Percentiles rank a stretch among this genome's conserved stretches.
Conservation (phyloP, 2,113 vertebrate species). For the Cheirogaleus medius region DNA sequence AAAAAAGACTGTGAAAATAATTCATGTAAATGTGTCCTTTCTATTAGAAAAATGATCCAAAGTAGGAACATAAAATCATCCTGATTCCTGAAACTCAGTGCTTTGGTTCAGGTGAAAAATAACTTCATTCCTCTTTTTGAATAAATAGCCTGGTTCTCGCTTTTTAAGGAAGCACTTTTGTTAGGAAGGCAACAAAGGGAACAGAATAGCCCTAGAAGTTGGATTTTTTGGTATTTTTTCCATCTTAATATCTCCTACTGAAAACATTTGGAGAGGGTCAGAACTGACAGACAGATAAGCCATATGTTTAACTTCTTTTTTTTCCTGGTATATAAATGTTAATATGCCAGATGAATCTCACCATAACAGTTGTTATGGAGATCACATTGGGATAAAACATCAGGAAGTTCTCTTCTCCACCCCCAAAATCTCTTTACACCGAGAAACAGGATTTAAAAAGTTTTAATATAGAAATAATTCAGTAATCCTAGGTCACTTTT, state of each 20-base stretch:
- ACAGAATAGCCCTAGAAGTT: not conserved
- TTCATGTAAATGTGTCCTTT: not conserved
- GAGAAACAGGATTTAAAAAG: not conserved
- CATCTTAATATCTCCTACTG: not conserved
- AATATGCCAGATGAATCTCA: not conserved
- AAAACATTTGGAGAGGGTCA: conserved; percentile 35
- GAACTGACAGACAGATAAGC: not conserved
- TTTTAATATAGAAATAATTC: conserved; percentile 13
- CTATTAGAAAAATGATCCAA: not conserved
- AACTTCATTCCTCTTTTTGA: not conserved
- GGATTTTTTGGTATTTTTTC: not conserved
- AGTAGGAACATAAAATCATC: not conserved
- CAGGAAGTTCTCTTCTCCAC: not conserved
- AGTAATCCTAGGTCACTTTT: not conserved
- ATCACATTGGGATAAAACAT: not conserved
- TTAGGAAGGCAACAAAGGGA: not conserved
- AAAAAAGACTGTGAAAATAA: not conserved
- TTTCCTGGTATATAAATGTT: not conserved
- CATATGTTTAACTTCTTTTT: not conserved
- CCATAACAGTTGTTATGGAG: not conserved
- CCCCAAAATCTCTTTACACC: not conserved
- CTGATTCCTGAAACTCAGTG: not conserved
- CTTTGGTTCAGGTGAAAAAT: not conserved
- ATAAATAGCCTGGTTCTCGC: not conserved
- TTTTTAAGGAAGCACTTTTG: not conserved